A percentile compares a stretch with the other conserved stretches of the same genome.
Conservation (phyloP, 2,888 invertebrate species). For the Clunio marinus region DNA sequence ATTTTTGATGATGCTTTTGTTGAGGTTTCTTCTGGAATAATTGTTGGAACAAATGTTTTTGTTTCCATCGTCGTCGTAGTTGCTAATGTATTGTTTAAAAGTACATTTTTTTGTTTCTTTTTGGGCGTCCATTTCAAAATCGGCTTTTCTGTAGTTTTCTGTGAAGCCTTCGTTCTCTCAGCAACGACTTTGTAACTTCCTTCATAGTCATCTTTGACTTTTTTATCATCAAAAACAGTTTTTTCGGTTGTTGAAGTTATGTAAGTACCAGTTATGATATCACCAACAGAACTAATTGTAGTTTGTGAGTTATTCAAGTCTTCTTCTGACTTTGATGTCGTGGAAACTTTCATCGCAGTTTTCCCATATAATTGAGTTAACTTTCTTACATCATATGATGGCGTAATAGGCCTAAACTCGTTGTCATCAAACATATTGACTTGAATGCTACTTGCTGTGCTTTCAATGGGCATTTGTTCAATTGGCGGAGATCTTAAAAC, state of each 20-base stretch:
- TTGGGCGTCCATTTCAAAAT: conserved; percentile 48
- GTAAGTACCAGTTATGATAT: neutral
- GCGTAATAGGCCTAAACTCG: conserved; percentile 2
- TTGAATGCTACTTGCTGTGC: conserved; percentile 18
- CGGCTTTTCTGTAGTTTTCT: conserved; percentile 45
- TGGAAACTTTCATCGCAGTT: neutral
- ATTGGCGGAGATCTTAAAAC: neutral
- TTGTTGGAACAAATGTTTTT: conserved; percentile 28
- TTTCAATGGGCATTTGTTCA: neutral
- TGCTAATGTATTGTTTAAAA: conserved; percentile 20
- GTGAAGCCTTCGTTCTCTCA: neutral
- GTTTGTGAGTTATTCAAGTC: neutral
- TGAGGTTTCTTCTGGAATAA: conserved; percentile 41
- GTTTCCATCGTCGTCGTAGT: conserved; percentile 38
- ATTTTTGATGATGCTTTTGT: conserved; percentile 41
- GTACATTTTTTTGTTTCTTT: conserved; percentile 11
- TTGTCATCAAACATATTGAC: conserved; percentile 18
- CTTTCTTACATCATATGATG: conserved; percentile 14
- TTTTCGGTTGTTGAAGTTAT: conserved; percentile 2
- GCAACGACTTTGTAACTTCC: neutral
- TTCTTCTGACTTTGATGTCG: neutral
- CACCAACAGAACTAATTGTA: neutral
- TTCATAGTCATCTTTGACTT: neutral
- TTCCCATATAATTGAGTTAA: neutral
- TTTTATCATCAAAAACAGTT: neutral